Evolutionary conservation across 2,888 invertebrate genomes (phyloP), one percentile per base, ranked within the genome.

Genomic region (Sinodicranocentrus sp.): DNA sequence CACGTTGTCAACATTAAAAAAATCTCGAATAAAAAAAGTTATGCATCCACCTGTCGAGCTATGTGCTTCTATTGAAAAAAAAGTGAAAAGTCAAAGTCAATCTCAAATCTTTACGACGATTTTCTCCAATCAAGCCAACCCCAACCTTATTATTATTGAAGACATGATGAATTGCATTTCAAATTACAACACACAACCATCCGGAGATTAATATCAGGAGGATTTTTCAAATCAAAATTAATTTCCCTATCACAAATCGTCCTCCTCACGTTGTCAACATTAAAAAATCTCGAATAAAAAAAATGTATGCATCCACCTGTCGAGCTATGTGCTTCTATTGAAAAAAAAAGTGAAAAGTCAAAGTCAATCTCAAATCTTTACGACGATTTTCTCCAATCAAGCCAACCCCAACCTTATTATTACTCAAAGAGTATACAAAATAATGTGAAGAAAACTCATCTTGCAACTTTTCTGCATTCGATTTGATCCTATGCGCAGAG

Each of bases 301-400:
- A 52, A 19, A 19, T 52, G 19, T 8, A 8, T 44, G 13, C 6
- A 39, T 39, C 5, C 39, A 39, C 2, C n/a, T 44, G 13, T 8
- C 44, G 15, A 1, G 1, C 44, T 44, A n/a, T n/a, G n/a, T n/a
- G n/a, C n/a, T 44, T n/a, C n/a, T 44, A 13, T 1, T 44, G n/a
- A 44, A 52, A n/a, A 17, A 52, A 52, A 52, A 52, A 52, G 52
- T 52, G 52, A 52, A 52, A 52, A 52, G 52, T 52, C 52, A 52
- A 52, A 1, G 17, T 8, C 13, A 44, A 44, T n/a, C n/a, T n/a
- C n/a, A 44, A 44, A 8, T 17, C 17, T n/a, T 52, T 19, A 52
- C 19, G 13, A 44, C 44, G 19, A 17, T 52, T 33, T 33, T 52
- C 52, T 52, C 19, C 19, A 52, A 52, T 52, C 52, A 52, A 52